Evolutionary conservation across 2,797 vertebrate species (phyloP).

Genomic region (Anguilla anguilla): DNA sequence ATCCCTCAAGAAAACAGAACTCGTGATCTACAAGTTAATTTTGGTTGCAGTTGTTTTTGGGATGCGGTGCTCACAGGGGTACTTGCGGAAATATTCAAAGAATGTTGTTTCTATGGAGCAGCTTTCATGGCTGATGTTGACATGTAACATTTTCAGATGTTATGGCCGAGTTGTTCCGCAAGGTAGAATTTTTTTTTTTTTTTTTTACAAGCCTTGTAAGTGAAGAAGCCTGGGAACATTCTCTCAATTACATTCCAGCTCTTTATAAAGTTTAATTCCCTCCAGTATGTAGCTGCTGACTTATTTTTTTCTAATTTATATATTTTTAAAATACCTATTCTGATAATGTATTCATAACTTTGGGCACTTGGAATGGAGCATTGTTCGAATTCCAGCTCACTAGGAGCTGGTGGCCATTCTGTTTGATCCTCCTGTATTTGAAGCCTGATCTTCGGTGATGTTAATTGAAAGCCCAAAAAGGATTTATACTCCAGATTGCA

Average conservation of each 20-base stretch:
- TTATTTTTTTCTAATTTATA: conserved; percentile 42
- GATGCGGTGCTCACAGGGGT: not conserved
- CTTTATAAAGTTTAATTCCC: conserved; percentile 30
- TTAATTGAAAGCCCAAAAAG: conserved; percentile 59
- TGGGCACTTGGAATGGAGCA: conserved; percentile 42
- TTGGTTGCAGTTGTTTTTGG: not conserved
- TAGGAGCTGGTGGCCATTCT: conserved; percentile 38
- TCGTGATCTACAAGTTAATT: not conserved
- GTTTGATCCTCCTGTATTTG: conserved; percentile 57
- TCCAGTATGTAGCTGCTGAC: conserved; percentile 40
- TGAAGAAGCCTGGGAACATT: conserved; percentile 23
- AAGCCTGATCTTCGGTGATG: conserved; percentile 41
- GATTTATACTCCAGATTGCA: conserved; percentile 49
- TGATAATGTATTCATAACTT: conserved; percentile 32
- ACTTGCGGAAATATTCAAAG: not conserved
- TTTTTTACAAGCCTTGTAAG: not conserved
- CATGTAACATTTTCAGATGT: conserved; percentile 21
- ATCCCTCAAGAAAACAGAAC: not conserved
- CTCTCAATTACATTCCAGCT: conserved; percentile 25
- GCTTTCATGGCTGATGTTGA: not conserved
- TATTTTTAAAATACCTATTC: conserved; percentile 44
- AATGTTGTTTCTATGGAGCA: conserved; percentile 1
- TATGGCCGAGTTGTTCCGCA: conserved; percentile 5
- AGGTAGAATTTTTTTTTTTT: not conserved
- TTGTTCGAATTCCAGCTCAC: conserved; percentile 55